Evolutionary conservation across 2,888 invertebrate species (phyloP).

Genomic region (Labia minor): DNA sequence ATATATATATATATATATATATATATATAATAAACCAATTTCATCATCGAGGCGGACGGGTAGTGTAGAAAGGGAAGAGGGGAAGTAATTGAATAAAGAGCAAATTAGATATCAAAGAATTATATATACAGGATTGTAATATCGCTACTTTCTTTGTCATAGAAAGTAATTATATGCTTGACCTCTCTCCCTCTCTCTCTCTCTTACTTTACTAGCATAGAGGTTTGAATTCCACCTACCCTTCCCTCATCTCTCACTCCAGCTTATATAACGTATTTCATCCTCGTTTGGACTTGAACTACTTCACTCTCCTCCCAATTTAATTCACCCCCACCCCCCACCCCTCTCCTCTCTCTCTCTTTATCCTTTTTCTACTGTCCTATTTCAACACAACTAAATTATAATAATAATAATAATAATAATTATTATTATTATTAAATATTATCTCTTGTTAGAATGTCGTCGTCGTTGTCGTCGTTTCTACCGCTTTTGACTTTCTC

Average conservation of each 20-base stretch:
- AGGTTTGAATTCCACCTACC: too few relatives aligned
- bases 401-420: neutral
- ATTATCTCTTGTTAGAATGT: slow-evolving; percentile 7
- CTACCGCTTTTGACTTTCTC: slow-evolving; percentile 4
- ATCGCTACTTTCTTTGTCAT: slow-evolving; percentile 13
- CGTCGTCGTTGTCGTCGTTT: neutral
- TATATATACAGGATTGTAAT: neutral
- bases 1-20: too few relatives aligned
- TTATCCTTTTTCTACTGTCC: too few relatives aligned
- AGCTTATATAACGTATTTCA: neutral
- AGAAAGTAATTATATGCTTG: slow-evolving; percentile 5
- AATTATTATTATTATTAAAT: slow-evolving; percentile 4
- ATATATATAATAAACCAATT: too few relatives aligned
- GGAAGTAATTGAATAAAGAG: neutral
- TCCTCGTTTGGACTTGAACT: slow-evolving; percentile 6
- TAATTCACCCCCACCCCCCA: slow-evolving; percentile 2
- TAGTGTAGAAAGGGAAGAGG: neutral
- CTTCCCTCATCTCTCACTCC: too few relatives aligned
- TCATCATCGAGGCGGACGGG: too few relatives aligned
- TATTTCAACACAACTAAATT: neutral
- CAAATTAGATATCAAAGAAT: slow-evolving; percentile 13
- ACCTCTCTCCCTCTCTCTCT: neutral
- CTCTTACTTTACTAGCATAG: too few relatives aligned
- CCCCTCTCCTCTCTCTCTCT: neutral
- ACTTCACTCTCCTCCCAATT: neutral